Percentiles rank a stretch among this genome's conserved stretches.
Evolutionary conservation across 2,888 invertebrate species (phyloP).

Genomic region (Chrysotoxum bicinctum): DNA sequence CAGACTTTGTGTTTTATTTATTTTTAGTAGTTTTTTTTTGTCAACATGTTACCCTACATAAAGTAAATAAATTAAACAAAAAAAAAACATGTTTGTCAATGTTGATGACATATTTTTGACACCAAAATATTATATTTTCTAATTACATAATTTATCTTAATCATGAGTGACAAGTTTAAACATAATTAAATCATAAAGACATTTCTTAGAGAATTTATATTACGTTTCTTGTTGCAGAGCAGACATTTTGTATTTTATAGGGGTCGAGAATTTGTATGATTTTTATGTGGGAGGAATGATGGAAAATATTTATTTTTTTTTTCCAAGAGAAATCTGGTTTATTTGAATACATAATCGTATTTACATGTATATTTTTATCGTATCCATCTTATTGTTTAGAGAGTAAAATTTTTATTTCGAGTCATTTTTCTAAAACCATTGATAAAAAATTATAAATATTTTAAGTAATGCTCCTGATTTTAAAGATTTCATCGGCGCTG

Average conservation of each 20-base stretch:
- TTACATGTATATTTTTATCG: no score
- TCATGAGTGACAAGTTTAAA: slow-evolving; percentile 9
- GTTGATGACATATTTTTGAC: neutral
- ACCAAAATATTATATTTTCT: neutral
- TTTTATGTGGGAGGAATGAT: neutral
- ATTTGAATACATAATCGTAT: no score
- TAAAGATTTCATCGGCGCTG: no score
- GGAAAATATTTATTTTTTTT: neutral
- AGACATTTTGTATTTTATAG: neutral
- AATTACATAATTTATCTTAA: slow-evolving; percentile 26
- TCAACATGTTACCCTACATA: neutral
- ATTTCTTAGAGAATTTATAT: neutral
- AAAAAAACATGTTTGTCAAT: neutral
- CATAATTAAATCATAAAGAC: neutral
- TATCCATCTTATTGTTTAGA: no score
- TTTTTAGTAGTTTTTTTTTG: neutral
- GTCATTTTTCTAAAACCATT: no score
- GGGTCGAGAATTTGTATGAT: neutral
- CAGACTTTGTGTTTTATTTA: neutral
- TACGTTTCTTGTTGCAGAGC: neutral
- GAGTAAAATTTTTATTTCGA: no score
- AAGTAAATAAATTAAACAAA: neutral
- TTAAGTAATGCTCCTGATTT: no score
- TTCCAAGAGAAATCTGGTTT: neutral
- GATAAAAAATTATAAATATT: no score